Conservation (phyloP, 1,140 invertebrate species). For the Drosophila lacteicornis region DNA sequence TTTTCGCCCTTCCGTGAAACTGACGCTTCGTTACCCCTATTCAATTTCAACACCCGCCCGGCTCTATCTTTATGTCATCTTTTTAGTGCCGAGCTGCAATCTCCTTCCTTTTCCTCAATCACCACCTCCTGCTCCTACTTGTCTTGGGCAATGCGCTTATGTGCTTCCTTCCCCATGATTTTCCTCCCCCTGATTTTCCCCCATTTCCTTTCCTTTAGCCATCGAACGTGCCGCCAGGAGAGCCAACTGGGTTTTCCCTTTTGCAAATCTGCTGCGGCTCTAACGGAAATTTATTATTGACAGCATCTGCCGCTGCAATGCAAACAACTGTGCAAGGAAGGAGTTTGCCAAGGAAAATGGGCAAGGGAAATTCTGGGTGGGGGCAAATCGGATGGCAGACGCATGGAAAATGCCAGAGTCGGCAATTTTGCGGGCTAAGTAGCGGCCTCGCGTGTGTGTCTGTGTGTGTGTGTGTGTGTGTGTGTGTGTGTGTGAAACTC, state of each 20-base stretch:
- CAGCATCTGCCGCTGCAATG: slow-evolving; percentile 81
- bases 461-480: slow-evolving; percentile 14
- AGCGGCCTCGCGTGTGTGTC: slow-evolving; percentile 32
- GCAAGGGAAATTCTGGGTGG: slow-evolving; percentile 11
- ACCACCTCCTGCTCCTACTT: slow-evolving; percentile 10
- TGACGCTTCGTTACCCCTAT: slow-evolving; percentile 63
- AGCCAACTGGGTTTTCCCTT: slow-evolving; percentile 48
- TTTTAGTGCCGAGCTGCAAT: slow-evolving; percentile 69
- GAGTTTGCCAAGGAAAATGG: slow-evolving; percentile 37
- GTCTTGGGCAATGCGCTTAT: slow-evolving; percentile 76
- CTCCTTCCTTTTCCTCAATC: slow-evolving; percentile 45
- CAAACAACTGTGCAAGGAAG: slow-evolving; percentile 67
- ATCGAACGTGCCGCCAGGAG: slow-evolving; percentile 54
- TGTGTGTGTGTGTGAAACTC: background rate
- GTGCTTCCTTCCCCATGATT: slow-evolving; percentile 59
- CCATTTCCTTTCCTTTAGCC: slow-evolving; percentile 8
- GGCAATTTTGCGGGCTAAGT: slow-evolving; percentile 78
- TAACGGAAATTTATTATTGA: slow-evolving; percentile 84
- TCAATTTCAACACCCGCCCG: slow-evolving; percentile 78
- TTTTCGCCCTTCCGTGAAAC: slow-evolving; percentile 3
- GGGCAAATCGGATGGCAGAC: background rate
- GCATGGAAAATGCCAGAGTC: slow-evolving; percentile 59
- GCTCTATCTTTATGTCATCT: slow-evolving; percentile 76
- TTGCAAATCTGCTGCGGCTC: slow-evolving; percentile 81
- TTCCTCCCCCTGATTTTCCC: slow-evolving; percentile 7